A percentile compares a stretch with the other conserved stretches of the same genome.
These are phyloP conservation scores for Sweltsa coloradensis DNA, from an alignment of 1,140 invertebrate genomes.

Conservation along the genomic window DNA sequence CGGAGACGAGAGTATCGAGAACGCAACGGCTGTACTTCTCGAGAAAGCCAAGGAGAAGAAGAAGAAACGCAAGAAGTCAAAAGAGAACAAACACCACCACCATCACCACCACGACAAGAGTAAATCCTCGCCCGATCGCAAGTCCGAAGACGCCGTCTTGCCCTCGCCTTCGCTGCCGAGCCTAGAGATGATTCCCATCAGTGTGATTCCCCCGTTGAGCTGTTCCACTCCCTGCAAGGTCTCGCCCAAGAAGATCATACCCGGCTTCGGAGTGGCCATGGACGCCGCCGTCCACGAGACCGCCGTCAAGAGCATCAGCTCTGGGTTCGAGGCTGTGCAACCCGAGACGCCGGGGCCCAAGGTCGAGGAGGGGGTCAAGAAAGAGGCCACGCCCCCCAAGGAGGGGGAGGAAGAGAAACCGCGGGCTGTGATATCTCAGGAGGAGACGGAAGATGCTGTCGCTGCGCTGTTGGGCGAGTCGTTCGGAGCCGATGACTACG, in stretches of 20 bases:
- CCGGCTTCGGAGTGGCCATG: conserved; percentile 51
- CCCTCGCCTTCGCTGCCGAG: conserved; percentile 3
- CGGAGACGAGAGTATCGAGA: conserved; percentile 30
- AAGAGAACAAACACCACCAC: conserved; percentile 57
- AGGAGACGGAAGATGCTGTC: conserved; percentile 85
- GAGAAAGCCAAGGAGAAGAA: conserved; percentile 57
- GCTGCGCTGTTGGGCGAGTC: conserved; percentile 75
- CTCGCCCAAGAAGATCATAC: conserved; percentile 45
- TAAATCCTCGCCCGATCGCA: conserved; percentile 13
- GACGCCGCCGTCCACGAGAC: conserved; percentile 65
- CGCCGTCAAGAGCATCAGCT: conserved; percentile 64
- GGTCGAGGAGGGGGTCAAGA: no score
- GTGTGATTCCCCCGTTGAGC: conserved; percentile 27
- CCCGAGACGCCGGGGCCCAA: no score
- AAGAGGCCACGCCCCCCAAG: conserved; percentile 9
- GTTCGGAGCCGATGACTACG: conserved; percentile 52
- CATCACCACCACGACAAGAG: conserved; percentile 41
- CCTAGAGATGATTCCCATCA: conserved; percentile 14
- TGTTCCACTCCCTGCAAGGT: conserved; percentile 1
- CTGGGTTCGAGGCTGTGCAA: conserved; percentile 38
- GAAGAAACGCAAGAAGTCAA: conserved; percentile 70
- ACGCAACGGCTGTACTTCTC: conserved; percentile 21
- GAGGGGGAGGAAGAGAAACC: conserved; percentile 55
- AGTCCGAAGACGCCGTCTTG: neutral
- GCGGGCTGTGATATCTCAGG: conserved; percentile 69